These are phyloP conservation scores for Poeciliopsis presidionis DNA, from an alignment of 2,797 vertebrate species.

Conservation along the genomic window DNA sequence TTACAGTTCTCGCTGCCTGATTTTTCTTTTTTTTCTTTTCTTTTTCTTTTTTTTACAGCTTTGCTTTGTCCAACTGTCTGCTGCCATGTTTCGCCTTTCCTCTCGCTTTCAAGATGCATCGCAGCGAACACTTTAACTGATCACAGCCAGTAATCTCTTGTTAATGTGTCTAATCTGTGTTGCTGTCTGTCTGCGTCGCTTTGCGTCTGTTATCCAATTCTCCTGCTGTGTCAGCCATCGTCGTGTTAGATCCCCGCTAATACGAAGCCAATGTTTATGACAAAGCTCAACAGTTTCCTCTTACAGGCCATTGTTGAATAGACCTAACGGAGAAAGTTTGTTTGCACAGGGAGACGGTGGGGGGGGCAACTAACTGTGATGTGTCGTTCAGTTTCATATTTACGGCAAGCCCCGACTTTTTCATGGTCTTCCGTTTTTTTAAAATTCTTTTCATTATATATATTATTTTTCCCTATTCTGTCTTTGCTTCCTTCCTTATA, in stretches of 20 bases:
- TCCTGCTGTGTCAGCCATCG: slow-evolving; percentile 57
- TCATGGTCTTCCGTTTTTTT: background rate
- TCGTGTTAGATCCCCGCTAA: slow-evolving; percentile 11
- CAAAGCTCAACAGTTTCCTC: slow-evolving; percentile 30
- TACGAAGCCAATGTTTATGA: slow-evolving; percentile 51
- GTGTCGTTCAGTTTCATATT: slow-evolving; percentile 23
- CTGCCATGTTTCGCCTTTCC: slow-evolving; percentile 40
- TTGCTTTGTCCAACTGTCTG: slow-evolving; percentile 56
- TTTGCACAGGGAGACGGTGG: slow-evolving; percentile 21
- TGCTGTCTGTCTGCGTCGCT: slow-evolving; percentile 29
- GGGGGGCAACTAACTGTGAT: slow-evolving; percentile 12
- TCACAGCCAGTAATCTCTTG: slow-evolving; percentile 58
- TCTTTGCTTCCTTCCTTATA: background rate
- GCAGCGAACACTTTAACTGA: slow-evolving; percentile 57
- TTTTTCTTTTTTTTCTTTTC: background rate
- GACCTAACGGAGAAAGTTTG: slow-evolving; percentile 51
- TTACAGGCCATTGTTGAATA: slow-evolving; percentile 59
- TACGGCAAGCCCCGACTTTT: background rate
- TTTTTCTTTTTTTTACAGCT: slow-evolving; percentile 9
- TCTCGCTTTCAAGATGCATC: slow-evolving; percentile 58
- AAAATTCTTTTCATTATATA: background rate
- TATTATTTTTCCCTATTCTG: background rate
- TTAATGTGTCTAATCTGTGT: slow-evolving; percentile 54
- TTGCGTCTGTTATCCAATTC: slow-evolving; percentile 36
- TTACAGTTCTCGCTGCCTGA: slow-evolving; percentile 49